Evolutionary conservation across 2,797 vertebrate species (phyloP), one percentile per base, ranked within the genome.

Genomic region (Cryptoblepharus egeriae): DNA sequence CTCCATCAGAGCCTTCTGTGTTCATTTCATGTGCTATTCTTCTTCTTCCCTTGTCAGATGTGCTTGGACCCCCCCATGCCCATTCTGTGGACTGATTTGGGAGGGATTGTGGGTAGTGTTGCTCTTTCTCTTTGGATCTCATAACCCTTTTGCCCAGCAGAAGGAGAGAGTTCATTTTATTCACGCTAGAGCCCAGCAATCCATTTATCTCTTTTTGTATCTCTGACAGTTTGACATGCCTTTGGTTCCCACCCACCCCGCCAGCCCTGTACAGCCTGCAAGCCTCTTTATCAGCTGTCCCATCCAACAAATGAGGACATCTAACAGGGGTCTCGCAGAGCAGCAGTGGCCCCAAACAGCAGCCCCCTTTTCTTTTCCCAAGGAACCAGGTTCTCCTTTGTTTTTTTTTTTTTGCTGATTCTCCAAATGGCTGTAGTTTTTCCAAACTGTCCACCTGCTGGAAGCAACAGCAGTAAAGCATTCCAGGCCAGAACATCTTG

Each of bases 21-120:
- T 97, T 98, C 96, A 98, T 98, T 98, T 98, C 97, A 97, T 95
- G 97, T 96, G 95, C 97, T 97, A 98, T 98, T 97, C 97, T 97
- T 98, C 97, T 97, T 96, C 95, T 95, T 95, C 95, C 94, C 94
- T 93, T 95, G 94, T 95, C 95, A 94, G 92, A 93, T 93, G 87
- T 89, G 93, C 93, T 91, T 61, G 7, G 58, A 26, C 45, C 93
- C 89, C 90, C 93, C 70, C 37, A 7, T 93, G 95, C 93, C 92
- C 93, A 91, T 85, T 94, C 85, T 68, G 84, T 82, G 79, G 28
- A 81, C 91, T 57, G 81, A 85, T 18, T 61, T 61, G 58, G 69
- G 39, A 4, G 2, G 16, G 57, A 15, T 28, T 20, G 35, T 18
- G 70, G 35, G 37, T 22, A 35, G 13, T 1, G n/a, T 20, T 11